Base-by-base conservation (phyloP, 2,888 invertebrate species). In the Punctoribates punctum region DNA sequence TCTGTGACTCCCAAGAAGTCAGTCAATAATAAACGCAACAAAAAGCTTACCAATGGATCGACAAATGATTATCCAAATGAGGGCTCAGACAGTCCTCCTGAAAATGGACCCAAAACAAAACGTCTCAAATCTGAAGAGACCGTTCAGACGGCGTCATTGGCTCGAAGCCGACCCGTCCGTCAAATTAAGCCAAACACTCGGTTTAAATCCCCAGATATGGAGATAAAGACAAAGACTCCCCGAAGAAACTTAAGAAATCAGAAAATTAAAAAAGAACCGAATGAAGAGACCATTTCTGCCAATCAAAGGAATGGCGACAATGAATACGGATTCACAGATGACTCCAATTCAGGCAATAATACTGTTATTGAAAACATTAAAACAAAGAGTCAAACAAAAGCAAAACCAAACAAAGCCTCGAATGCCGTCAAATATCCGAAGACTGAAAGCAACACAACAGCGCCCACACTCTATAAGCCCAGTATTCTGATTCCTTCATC, bases 171-270 rank as follows among this genome's bases (percentile, higher is more conserved):
- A 72, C 72, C 72, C 23, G 8, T 72, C 20, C 23, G 72, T 25
- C 23, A 72, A 48, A 72, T 46, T 15, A 42, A 72, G 27, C 72
- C 72, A 23, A 72, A 72, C 25, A 46, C 23, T 42, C 23, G 72
- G 0, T 72, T 46, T 38, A 72, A 72, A 72, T 72, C 72, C 17
- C 72, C 72, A 1, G 72, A 72, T 48, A 48, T 48, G 23, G 72
- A 25, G 15, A 25, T 48, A 6, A 72, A 72, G 13, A 11, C 48
- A 6, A 72, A 72, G 13, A 11, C 48, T 25, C 23, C 25, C 11
- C 42, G 38, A 23, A 46, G 15, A 23, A 72, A 72, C 6, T 11
- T 38, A 15, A 62, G 48, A 25, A 72, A 48, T 27, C 25, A 72
- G n/a, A 23, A 15, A 48, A 25, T 46, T 0, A 72, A 72, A 17